Evolutionary conservation across 2,797 vertebrate species (phyloP).

Genomic region (Epinephelus awoara): DNA sequence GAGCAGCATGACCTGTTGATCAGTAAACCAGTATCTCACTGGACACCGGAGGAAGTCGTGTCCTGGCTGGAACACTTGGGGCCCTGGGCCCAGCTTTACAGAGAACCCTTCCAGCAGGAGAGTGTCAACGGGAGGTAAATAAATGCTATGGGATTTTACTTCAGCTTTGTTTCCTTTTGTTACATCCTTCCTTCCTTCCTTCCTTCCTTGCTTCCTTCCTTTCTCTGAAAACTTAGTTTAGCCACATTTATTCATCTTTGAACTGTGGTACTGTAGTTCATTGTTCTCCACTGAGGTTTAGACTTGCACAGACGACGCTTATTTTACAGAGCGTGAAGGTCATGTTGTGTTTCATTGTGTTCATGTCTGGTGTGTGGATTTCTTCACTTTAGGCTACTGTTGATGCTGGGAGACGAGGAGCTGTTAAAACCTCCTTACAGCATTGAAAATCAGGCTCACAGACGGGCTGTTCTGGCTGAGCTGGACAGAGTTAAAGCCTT

Average conservation of each 20-base stretch:
- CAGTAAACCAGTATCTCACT: constrained; percentile 91
- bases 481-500: constrained; percentile 90
- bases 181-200: no score
- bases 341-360: background rate
- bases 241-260: background rate
- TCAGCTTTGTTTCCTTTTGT: background rate
- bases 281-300: background rate
- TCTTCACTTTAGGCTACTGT: constrained; percentile 85
- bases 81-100: constrained; percentile 92
- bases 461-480: constrained; percentile 89
- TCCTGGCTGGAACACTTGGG: constrained; percentile 94
- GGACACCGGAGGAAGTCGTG: constrained; percentile 92
- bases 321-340: background rate
- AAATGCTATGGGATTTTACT: background rate
- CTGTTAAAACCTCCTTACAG: constrained; percentile 87
- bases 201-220: no score
- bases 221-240: background rate
- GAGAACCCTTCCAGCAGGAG: constrained; percentile 88
- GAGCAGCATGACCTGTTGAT: constrained; percentile 90
- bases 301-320: background rate
- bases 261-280: background rate
- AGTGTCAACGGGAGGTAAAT: constrained; percentile 94
- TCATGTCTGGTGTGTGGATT: constrained; percentile 10
- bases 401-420: constrained; percentile 92
- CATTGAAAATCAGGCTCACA: constrained; percentile 90